Base-by-base conservation (phyloP, 2,888 invertebrate species). In the Drosophila pegasa region DNA sequence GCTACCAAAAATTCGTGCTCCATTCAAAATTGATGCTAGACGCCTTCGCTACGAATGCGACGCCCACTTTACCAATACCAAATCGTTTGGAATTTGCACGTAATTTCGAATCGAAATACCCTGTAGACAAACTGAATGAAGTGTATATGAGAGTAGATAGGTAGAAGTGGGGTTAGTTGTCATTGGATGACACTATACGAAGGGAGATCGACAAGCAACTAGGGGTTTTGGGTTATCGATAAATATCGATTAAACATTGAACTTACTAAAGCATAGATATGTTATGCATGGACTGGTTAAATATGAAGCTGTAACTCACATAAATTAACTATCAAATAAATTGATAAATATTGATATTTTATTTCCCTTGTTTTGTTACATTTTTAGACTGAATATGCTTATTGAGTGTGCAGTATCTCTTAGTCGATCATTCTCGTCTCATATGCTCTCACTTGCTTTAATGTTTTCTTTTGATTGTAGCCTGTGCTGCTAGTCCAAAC, bases 11-110 rank as follows among this genome's bases (percentile, higher is more conserved):
- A 64, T 71, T 87, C 72, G 85, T 87, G 87, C 76, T 58, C 63
- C 79, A 75, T 75, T 60, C 75, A 81, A 87, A 80, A 78, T 84
- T 65, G 79, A 18, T 66, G 55, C 57, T 45, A n/a, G 50, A 70
- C 87, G 81, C 81, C 85, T 71, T 71, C 80, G 67, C 65, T 45
- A 45, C 10, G 58, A 66, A 31, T 38, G 38, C 22, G 48, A 55
- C 58, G 35, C 54, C 40, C 35, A 38, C 37, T 33, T 29, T 37
- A 48, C 18, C 41, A 56, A 48, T 40, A 41, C 38, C 16, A 18
- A 59, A 55, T 29, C 60, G 25, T 45, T 50, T 37, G 75, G 54
- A 63, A 74, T 74, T 72, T 68, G 60, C 78, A 63, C 54, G 55
- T 77, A 31, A 62, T 73, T 61, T 64, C 41, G 16, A 20, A 29